Percentiles rank a stretch among this genome's conserved stretches.
Conservation (phyloP, 2,888 invertebrate species). For the Andricus curvator region DNA sequence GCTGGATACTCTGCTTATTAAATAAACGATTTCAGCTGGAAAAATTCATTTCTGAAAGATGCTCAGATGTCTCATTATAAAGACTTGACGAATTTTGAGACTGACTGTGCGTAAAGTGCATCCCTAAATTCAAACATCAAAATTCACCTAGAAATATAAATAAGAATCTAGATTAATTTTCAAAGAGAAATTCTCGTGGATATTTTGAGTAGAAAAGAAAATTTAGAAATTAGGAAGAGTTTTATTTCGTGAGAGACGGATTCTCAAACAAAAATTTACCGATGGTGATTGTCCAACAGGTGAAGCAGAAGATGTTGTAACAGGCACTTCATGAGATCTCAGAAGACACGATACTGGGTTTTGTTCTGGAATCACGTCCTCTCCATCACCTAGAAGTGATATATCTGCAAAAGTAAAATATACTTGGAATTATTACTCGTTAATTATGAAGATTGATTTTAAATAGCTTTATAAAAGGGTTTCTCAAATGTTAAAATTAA, state of each 20-base stretch:
- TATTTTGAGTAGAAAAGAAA: background rate
- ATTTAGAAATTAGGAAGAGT: background rate
- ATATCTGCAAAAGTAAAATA: slow-evolving; percentile 65
- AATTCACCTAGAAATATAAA: too few relatives aligned
- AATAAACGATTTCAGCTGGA: too few relatives aligned
- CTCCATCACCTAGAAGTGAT: slow-evolving; percentile 71
- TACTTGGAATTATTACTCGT: background rate
- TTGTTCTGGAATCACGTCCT: slow-evolving; percentile 72
- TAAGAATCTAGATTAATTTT: slow-evolving; percentile 12
- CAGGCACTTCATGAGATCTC: slow-evolving; percentile 66
- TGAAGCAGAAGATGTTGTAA: slow-evolving; percentile 71
- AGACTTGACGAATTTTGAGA: too few relatives aligned
- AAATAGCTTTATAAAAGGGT: too few relatives aligned
- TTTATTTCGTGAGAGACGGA: background rate
- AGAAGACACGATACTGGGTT: slow-evolving; percentile 68
- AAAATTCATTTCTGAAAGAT: too few relatives aligned
- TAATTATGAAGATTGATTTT: background rate
- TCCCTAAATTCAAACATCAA: too few relatives aligned
- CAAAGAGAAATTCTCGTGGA: background rate
- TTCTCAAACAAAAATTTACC: slow-evolving; percentile 60
- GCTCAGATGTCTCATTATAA: too few relatives aligned
- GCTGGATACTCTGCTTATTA: too few relatives aligned
- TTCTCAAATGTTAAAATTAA: too few relatives aligned
- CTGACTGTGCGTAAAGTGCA: too few relatives aligned
- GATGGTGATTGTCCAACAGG: slow-evolving; percentile 74